These are phyloP conservation scores for Vanacampus margaritifer DNA, from an alignment of 2,113 vertebrate species.

Conservation along the genomic window DNA sequence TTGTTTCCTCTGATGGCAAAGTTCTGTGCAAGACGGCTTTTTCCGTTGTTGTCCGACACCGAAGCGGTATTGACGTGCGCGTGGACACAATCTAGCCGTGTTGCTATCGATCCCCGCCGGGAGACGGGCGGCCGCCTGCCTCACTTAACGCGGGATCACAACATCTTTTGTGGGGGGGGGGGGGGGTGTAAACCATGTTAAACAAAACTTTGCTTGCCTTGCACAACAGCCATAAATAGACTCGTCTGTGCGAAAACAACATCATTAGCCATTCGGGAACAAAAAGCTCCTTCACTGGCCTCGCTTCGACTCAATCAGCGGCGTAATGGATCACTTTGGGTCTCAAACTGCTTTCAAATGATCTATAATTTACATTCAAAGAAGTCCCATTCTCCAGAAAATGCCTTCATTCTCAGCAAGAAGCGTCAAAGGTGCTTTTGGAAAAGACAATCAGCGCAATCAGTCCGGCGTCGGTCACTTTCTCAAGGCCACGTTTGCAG, in stretches of 20 bases:
- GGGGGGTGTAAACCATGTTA: conserved; percentile 11
- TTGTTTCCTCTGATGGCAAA: too few relatives aligned
- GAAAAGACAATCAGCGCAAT: neutral
- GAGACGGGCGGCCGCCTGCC: neutral
- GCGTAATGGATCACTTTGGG: conserved; percentile 3
- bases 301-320: neutral
- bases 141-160: conserved; percentile 13
- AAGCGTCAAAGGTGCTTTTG: neutral
- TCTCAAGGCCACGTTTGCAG: neutral
- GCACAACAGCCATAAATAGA: conserved; percentile 17
- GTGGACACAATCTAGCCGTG: neutral
- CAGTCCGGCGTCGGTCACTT: neutral
- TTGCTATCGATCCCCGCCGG: neutral
- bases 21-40: too few relatives aligned
- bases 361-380: neutral
- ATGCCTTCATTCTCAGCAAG: neutral
- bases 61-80: neutral
- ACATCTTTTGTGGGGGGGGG: conserved; percentile 12
- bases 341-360: neutral
- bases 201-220: conserved; percentile 15
- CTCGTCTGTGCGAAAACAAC: neutral
- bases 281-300: neutral
- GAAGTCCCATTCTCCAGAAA: neutral
- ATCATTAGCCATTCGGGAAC: neutral
- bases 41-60: neutral